These are phyloP conservation scores for Rhopalosiphum nymphaeae DNA, from an alignment of 2,888 invertebrate species.

Conservation along the genomic window DNA sequence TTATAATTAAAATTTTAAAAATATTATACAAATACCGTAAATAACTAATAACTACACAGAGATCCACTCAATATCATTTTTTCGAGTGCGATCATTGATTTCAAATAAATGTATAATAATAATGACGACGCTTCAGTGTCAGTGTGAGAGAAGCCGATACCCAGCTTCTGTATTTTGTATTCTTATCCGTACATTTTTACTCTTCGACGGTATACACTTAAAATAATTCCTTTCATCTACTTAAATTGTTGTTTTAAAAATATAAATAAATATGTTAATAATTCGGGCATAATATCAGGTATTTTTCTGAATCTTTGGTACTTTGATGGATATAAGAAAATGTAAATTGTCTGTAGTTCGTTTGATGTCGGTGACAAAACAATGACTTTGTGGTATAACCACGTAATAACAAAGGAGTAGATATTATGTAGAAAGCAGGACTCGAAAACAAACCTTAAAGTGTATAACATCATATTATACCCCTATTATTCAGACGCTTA, in stretches of 20 bases:
- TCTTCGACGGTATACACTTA: neutral
- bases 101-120: neutral
- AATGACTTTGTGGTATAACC: neutral
- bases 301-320: slow-evolving; percentile 4
- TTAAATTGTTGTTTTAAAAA: neutral
- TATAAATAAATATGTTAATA: slow-evolving; percentile 18
- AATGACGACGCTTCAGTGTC: neutral
- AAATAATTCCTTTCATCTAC: neutral
- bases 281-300: neutral
- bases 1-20: neutral
- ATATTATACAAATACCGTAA: neutral
- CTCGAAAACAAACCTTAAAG: neutral
- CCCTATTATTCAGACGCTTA: neutral
- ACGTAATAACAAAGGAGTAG: slow-evolving; percentile 17
- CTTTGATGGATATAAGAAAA: neutral
- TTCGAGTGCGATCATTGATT: neutral
- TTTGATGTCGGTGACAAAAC: slow-evolving; percentile 2
- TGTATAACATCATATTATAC: neutral
- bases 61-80: neutral
- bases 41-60: neutral
- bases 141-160: neutral
- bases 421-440: neutral
- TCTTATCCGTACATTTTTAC: neutral
- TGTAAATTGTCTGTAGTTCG: slow-evolving; percentile 1
- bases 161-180: neutral